Evolutionary conservation across 2,113 vertebrate genomes (phyloP).

Genomic region (Pollimyrus isidori): DNA sequence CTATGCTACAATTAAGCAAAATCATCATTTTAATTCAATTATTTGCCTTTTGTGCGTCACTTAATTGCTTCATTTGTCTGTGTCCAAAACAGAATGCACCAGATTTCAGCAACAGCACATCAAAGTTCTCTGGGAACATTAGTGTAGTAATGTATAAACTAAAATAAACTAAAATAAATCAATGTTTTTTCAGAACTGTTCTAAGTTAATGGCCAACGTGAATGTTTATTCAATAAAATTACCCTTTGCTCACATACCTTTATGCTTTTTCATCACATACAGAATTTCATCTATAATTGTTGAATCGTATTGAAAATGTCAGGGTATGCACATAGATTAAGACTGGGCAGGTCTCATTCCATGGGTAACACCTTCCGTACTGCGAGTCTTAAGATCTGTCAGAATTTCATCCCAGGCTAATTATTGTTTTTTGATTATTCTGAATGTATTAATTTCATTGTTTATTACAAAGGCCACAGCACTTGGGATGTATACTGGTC

Average conservation of each 20-base stretch:
- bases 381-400: neutral
- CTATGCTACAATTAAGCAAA: slow-evolving; percentile 41
- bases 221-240: neutral
- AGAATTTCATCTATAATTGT: neutral
- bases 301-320: neutral
- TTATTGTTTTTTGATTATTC: neutral
- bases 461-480: neutral
- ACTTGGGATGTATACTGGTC: neutral
- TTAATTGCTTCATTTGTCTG: neutral
- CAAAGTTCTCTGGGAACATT: neutral
- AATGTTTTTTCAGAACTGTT: neutral
- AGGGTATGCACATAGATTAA: neutral
- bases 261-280: neutral
- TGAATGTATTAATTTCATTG: neutral
- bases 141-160: neutral
- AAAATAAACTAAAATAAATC: neutral
- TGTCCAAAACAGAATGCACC: neutral
- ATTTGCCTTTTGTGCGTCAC: neutral
- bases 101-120: neutral
- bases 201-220: neutral
- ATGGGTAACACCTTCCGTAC: neutral
- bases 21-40: slow-evolving; percentile 31
- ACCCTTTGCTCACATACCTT: neutral
- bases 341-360: neutral
- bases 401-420: neutral